Conservation (phyloP, 2,113 vertebrate species). For the Fregata magnificens region DNA sequence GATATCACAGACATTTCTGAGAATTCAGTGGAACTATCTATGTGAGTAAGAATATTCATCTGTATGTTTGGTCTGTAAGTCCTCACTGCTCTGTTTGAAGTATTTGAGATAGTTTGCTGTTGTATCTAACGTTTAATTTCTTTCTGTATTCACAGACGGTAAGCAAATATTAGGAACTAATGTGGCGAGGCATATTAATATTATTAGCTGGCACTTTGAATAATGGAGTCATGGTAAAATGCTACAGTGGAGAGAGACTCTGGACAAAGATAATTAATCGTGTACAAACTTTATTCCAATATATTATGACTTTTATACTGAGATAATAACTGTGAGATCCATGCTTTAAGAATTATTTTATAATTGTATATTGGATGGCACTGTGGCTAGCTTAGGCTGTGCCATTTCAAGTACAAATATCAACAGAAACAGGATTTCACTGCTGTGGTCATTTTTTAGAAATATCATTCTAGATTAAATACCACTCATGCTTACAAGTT, state of each 20-base stretch:
- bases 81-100: slow-evolving; percentile 5
- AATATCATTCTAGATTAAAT: not conserved
- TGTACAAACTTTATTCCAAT: slow-evolving; percentile 2
- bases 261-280: not conserved
- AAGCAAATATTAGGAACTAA: slow-evolving; percentile 50
- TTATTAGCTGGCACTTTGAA: slow-evolving; percentile 40
- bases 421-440: not conserved
- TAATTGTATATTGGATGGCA: not conserved
- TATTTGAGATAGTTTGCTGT: not conserved
- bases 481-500: not conserved
- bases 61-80: not conserved
- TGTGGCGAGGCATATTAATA: slow-evolving; percentile 8
- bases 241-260: not conserved
- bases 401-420: not conserved
- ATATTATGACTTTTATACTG: not conserved
- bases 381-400: not conserved
- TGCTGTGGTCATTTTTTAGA: not conserved
- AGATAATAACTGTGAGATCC: not conserved
- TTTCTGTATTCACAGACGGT: slow-evolving; percentile 14
- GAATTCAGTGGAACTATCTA: not conserved
- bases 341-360: not conserved
- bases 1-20: not conserved
- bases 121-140: slow-evolving; percentile 42
- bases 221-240: slow-evolving; percentile 25
- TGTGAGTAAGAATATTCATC: not conserved